phyloP scores from a whole-genome alignment of 1,140 invertebrate species.

The Mizuhopecten yessoensis region DNA sequence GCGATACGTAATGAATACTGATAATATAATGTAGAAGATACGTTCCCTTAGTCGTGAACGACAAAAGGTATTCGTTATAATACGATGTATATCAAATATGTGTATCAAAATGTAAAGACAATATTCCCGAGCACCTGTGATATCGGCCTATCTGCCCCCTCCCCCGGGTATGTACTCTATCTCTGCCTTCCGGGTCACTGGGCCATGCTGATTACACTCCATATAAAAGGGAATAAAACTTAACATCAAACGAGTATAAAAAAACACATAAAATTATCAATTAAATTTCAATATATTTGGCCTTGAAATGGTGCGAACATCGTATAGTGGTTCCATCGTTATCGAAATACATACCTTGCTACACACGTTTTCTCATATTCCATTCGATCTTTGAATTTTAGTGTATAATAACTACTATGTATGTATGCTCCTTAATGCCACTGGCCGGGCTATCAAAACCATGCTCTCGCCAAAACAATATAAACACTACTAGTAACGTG shows the following conservation, averaged over 20 bases:
- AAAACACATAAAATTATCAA: constrained; percentile 35
- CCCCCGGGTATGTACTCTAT: neutral
- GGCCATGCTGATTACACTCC: neutral
- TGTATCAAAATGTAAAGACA: neutral
- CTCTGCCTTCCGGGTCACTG: neutral
- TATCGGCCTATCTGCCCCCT: constrained; percentile 3
- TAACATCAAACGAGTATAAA: constrained; percentile 3
- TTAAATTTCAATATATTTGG: constrained; percentile 29
- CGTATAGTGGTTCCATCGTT: neutral
- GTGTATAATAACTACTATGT: constrained; percentile 11
- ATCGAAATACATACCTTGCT: neutral
- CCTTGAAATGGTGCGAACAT: neutral
- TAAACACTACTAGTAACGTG: constrained; percentile 11
- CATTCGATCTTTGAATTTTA: constrained; percentile 35
- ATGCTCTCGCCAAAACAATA: constrained; percentile 33
- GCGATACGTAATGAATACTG: too few relatives aligned
- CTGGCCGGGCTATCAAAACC: constrained; percentile 18
- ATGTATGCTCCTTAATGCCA: constrained; percentile 12
- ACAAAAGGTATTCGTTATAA: too few relatives aligned
- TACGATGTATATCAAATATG: neutral
- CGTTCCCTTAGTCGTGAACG: too few relatives aligned
- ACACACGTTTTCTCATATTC: neutral
- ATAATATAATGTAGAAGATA: too few relatives aligned
- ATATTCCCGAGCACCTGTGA: neutral
- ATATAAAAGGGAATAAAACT: constrained; percentile 19